Evolutionary conservation across 1,140 invertebrate species (phyloP), one percentile per base, ranked within the genome.

Genomic region (Marisa cornuarietis): DNA sequence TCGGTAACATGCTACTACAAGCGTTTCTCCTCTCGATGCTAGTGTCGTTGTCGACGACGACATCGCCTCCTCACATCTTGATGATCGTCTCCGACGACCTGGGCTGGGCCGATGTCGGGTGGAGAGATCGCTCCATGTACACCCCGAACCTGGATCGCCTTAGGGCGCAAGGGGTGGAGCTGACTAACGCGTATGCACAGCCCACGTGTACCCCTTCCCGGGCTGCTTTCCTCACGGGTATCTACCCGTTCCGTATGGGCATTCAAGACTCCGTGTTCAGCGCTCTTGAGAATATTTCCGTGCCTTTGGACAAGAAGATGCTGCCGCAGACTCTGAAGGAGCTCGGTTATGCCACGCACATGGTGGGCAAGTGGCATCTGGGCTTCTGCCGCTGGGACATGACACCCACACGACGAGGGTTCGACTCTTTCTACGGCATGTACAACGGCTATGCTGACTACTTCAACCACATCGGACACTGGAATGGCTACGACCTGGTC

Each of bases 341-440:
- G 24, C 82, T 81, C 68, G 88, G 87, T 6, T 91, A 91, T 75
- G 74, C 81, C 24, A 91, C 88, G 8, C 90, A 91, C 78, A 84
- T 84, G 71, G 86, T 91, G 18, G 90, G 90, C 5, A 91, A 91
- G 82, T 91, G 91, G 90, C 90, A 91, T 82, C 76, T 91, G 18
- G 91, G 91, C 13, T 91, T 89, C 83, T 91, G 86, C 76, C 87
- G 87, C 62, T 79, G 88, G 62, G 82, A 87, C 18, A 90, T 85
- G 80, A 73, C 83, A 0, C 91, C 91, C 20, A 86, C 79, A 6
- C 81, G 85, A 31, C 71, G 90, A 51, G 91, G 90, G 31, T 91
- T 91, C 83, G 89, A 91, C 82, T 83, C 88, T 0, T 90, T 87
- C 78, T 90, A 85, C 84, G 91, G 86, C 31, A 86, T 83, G 72